Evolutionary conservation across 2,888 invertebrate genomes (phyloP), one percentile per base, ranked within the genome.

Genomic region (Torymus auratus): DNA sequence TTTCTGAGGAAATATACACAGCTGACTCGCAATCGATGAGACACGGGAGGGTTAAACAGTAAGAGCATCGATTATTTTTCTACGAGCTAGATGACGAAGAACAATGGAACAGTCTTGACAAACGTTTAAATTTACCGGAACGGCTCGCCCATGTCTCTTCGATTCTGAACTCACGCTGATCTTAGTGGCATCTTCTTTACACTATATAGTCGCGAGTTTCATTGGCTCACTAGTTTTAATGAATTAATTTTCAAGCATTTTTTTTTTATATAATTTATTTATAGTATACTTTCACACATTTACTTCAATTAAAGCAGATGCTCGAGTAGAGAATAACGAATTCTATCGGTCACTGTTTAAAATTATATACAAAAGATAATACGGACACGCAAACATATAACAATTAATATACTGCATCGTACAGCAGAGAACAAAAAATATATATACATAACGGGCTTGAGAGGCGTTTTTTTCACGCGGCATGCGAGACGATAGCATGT

Each of bases 381-480:
- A 68, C 28, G 61, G 53, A 69, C 61, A 62, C 41, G 11, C 52
- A 68, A 53, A 20, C 28, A 62, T 78, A 68, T 15, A 23, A 71
- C 14, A 20, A 69, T n/a, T 58, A n/a, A 67, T 55, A 20, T 73
- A 74, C 23, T 67, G 56, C 52, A 67, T 75, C n/a, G n/a, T 53
- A 28, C 52, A n/a, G 23, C 20, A 70, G 50, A 7, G 7, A 10
- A 28, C 3, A 41, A 41, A 41, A 41, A 41, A 0, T 7, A 41
- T 41, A 5, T 41, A 41, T 41, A 41, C 7, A 68, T 15, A 52
- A 52, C 58, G 28, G 20, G 56, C 56, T 64, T 74, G 10, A 53
- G 17, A 74, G 28, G 64, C 64, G 23, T 70, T 53, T 65, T 78
- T 68, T 60, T 41, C 56, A 65, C 56, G 28, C 60, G 75, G 80